phyloP scores from a whole-genome alignment of 1,140 invertebrate species.

The Heliothis virescens region DNA sequence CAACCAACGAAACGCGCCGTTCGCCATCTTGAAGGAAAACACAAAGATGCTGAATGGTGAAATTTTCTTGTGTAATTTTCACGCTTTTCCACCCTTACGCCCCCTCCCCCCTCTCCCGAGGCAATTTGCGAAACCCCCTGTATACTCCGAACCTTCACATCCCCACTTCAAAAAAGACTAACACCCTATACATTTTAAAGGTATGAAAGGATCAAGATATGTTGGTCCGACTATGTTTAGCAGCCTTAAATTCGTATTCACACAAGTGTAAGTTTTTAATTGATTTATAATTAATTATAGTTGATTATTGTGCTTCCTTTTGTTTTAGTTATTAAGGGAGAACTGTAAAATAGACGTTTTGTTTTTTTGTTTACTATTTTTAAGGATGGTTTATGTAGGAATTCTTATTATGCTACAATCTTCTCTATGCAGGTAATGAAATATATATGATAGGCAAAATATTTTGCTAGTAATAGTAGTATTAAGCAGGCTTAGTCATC shows the following conservation, averaged over 20 bases:
- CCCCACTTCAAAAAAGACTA: neutral
- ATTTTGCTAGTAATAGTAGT: too few relatives aligned
- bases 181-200: constrained; percentile 38
- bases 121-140: constrained; percentile 67
- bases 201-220: constrained; percentile 45
- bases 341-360: neutral
- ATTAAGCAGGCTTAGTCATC: too few relatives aligned
- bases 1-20: constrained; percentile 31
- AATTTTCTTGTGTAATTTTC: constrained; percentile 86
- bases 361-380: too few relatives aligned
- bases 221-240: constrained; percentile 51
- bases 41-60: constrained; percentile 85
- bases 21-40: constrained; percentile 85
- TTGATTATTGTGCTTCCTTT: constrained; percentile 45
- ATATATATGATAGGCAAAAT: too few relatives aligned
- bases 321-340: constrained; percentile 23
- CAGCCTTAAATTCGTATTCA: constrained; percentile 59
- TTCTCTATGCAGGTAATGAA: too few relatives aligned
- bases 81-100: constrained; percentile 71
- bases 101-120: constrained; percentile 44
- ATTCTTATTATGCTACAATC: too few relatives aligned
- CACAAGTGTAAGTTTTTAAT: constrained; percentile 67
- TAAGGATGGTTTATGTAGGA: too few relatives aligned
- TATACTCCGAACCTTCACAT: constrained; percentile 56
- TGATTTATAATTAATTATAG: constrained; percentile 63